A percentile compares a stretch with the other conserved stretches of the same genome.
Conservation (phyloP, 2,797 vertebrate genomes). For the Carapus acus region DNA sequence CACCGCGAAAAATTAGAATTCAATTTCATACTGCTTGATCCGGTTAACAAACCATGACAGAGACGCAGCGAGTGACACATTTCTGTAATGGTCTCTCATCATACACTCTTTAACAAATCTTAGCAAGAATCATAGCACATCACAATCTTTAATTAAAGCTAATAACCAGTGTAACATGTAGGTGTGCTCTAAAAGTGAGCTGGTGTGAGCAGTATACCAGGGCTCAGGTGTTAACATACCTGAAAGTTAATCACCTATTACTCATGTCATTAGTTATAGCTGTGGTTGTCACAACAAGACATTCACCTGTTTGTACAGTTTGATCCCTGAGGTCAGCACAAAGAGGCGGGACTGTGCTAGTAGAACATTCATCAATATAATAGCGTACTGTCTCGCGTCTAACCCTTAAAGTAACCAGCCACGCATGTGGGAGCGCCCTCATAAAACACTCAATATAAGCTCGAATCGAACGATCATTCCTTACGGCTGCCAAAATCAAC, state of each 20-base stretch:
- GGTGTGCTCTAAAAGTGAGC: not conserved
- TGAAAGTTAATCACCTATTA: not conserved
- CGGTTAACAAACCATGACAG: not conserved
- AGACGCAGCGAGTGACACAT: not conserved
- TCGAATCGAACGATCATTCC: constrained; percentile 42
- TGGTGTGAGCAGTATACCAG: not conserved
- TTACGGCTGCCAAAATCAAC: constrained; percentile 40
- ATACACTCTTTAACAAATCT: constrained; percentile 7
- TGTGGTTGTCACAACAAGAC: not conserved
- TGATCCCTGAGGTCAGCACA: constrained; percentile 7
- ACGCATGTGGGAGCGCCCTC: constrained; percentile 30
- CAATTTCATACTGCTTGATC: not conserved
- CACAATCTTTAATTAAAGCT: constrained; percentile 6
- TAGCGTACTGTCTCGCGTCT: constrained; percentile 11
- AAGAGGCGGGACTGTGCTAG: constrained; percentile 2
- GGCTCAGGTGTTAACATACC: not conserved
- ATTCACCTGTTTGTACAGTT: constrained; percentile 2
- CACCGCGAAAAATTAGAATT: not conserved
- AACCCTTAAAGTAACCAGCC: constrained; percentile 21
- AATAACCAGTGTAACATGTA: not conserved
- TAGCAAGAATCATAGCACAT: constrained; percentile 1
- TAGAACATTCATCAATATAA: constrained; percentile 31
- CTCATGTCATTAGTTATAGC: not conserved
- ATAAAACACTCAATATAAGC: constrained; percentile 18
- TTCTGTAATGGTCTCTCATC: not conserved